Percentiles rank a stretch among this genome's conserved stretches.
Conservation (phyloP, 2,888 invertebrate species). For the Drepana falcataria region DNA sequence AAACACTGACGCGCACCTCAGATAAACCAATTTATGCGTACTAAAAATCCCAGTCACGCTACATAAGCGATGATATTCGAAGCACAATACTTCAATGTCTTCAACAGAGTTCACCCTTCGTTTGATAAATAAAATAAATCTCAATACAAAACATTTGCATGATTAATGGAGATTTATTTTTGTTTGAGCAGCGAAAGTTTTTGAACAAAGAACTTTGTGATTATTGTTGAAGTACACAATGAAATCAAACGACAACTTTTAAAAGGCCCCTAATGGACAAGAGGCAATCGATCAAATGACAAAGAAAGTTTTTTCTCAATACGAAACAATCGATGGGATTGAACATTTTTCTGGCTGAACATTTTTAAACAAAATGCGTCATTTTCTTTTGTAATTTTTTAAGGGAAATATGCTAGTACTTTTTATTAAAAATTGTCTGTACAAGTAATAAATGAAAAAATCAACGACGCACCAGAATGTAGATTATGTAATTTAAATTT, state of each 20-base stretch:
- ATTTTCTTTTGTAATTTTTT: constrained; percentile 37
- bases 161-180: constrained; percentile 61
- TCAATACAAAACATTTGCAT: constrained; percentile 45
- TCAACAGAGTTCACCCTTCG: constrained; percentile 29
- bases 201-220: constrained; percentile 51
- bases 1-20: constrained; percentile 22
- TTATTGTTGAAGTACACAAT: constrained; percentile 63
- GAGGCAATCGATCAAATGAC: constrained; percentile 73
- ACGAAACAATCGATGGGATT: constrained; percentile 61
- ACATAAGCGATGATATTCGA: constrained; percentile 17
- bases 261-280: constrained; percentile 74
- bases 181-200: constrained; percentile 42
- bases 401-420: constrained; percentile 33
- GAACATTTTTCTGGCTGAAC: constrained; percentile 46
- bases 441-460: constrained; percentile 4
- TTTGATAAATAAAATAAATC: constrained; percentile 41
- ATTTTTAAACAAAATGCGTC: constrained; percentile 49
- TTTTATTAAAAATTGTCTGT: constrained; percentile 21
- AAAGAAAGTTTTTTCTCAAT: constrained; percentile 66
- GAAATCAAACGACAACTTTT: constrained; percentile 72
- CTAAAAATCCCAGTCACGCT: constrained; percentile 32
- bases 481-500: constrained; percentile 36
- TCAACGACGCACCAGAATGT: constrained; percentile 21
- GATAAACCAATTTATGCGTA: constrained; percentile 33
- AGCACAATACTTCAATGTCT: constrained; percentile 13